Evolutionary conservation across 2,797 vertebrate genomes (phyloP), one percentile per base, ranked within the genome.

Genomic region (Hypotaenidia philippensis): DNA sequence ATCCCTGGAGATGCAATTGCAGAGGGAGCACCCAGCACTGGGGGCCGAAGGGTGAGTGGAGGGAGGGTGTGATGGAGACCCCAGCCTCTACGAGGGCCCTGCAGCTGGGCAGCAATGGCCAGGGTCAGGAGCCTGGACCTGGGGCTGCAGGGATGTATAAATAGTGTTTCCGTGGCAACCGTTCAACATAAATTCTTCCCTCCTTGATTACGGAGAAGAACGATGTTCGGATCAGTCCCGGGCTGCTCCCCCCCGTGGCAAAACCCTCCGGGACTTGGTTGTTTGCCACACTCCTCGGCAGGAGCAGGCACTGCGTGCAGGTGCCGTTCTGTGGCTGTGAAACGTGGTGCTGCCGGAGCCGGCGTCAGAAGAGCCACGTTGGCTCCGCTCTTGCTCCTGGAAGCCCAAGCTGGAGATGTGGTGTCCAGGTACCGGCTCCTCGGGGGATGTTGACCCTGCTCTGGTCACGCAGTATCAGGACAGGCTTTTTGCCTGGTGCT

Each of bases 161-260:
- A 87, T 75, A 13, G 44, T 20, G 93, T 96, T 94, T 66, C 95
- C 84, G n/a, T 57, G 90, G 90, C 55, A 90, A 96, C 93, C 1
- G 40, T 2, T 74, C 88, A 84, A 83, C 92, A 94, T 6, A 72
- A 94, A 91, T 94, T 91, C 79, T 34, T 36, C 29, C 38, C 31
- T 94, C 40, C 47, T 70, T 2, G 70, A 2, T 21, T 13, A 12
- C 5, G 7, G 85, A 49, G 70, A 70, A 11, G 10, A 8, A 7
- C 2, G 13, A 55, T 63, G 11, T 41, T 52, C 38, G 2, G 17
- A 40, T 38, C 85, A 10, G 92, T 44, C 89, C 68, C 0, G 88
- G 93, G 95, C 86, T 96, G 95, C 95, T 97, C 90, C 94, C 93
- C 64, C 85, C 36, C 27, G 90, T 95, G 94, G 96, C 85, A 96